Evolutionary conservation across 2,797 vertebrate genomes (phyloP).

Genomic region (Sus cebifrons): DNA sequence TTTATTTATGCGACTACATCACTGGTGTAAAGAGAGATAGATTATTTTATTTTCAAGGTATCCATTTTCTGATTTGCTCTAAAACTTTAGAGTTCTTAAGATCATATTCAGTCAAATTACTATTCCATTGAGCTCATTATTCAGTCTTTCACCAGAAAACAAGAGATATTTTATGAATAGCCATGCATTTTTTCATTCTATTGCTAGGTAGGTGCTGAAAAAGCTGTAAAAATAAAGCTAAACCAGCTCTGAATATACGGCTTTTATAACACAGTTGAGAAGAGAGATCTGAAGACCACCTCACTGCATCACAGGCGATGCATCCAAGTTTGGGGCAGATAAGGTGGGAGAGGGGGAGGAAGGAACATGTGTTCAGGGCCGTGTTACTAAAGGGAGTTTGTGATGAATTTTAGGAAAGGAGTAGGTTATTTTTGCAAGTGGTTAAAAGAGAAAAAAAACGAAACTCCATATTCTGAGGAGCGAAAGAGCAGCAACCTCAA

Average conservation of each 20-base stretch:
- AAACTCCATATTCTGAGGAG: neutral
- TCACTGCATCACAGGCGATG: neutral
- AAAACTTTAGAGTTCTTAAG: conserved; percentile 56
- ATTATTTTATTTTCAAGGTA: conserved; percentile 60
- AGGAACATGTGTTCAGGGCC: neutral
- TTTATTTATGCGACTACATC: conserved; percentile 44
- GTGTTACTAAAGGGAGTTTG: neutral
- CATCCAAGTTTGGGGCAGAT: neutral
- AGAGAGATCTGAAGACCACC: conserved; percentile 4
- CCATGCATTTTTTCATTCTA: conserved; percentile 50
- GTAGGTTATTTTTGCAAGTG: neutral
- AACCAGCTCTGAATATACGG: neutral
- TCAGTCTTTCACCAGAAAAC: conserved; percentile 56
- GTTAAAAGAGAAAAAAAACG: neutral
- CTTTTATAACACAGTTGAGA: neutral
- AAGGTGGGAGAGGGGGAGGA: neutral
- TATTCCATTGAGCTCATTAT: conserved; percentile 62
- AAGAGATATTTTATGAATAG: conserved; percentile 63
- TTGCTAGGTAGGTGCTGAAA: conserved; percentile 37
- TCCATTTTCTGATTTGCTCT: conserved; percentile 62
- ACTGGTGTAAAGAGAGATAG: conserved; percentile 33
- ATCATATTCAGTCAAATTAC: conserved; percentile 61
- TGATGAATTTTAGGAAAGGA: neutral
- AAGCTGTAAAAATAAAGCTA: conserved; percentile 53
- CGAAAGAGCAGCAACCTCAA: neutral